Evolutionary conservation across 2,113 vertebrate genomes (phyloP), one percentile per base, ranked within the genome.

Genomic region (Hemiprocne comata): DNA sequence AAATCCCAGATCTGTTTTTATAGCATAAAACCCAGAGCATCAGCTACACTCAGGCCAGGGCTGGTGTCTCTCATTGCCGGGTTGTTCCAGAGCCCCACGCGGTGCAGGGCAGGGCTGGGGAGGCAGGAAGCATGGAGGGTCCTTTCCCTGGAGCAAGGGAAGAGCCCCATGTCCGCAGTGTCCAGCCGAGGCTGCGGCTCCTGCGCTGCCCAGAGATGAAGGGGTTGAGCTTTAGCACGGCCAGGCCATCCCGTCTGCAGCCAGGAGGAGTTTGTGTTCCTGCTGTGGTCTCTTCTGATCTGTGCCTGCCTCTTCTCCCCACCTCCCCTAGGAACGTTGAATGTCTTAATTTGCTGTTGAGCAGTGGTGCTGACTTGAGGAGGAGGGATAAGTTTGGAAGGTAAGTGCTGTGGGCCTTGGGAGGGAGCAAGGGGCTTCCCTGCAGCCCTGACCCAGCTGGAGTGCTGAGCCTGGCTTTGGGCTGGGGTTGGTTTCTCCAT

Each of bases 291-390:
- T 29, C 31, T 62, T n/a, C 60, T 18, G 11, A 1, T n/a, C 60
- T 2, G 20, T 2, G 17, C 17, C 88, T 84, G 4, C 81, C 31
- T 33, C 24, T 0, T 33, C 42, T 86, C 88, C 29, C 51, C 25
- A 1, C 11, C 80, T 67, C 64, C 93, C 31, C 10, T 88, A 99
- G 99, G 97, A 99, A 99, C 50, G 97, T 99, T 80, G 99, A 99
- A 97, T 99, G 99, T 98, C 98, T 99, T 95, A 99, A 99, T 97
- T 97, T 99, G 98, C 98, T 99, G 93, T 97, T 99, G 97, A 99
- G 98, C 96, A 98, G 98, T 72, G 98, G 98, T 86, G 98, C 98
- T 87, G 98, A 99, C 89, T 94, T 99, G 94, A 99, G 98, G 95
- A 98, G 98, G 90, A 99, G 98, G 97, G 99, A 99, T 97, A 98